Evolutionary conservation across 2,888 invertebrate genomes (phyloP), one percentile per base, ranked within the genome.

Genomic region (Eupithecia dodoneata): DNA sequence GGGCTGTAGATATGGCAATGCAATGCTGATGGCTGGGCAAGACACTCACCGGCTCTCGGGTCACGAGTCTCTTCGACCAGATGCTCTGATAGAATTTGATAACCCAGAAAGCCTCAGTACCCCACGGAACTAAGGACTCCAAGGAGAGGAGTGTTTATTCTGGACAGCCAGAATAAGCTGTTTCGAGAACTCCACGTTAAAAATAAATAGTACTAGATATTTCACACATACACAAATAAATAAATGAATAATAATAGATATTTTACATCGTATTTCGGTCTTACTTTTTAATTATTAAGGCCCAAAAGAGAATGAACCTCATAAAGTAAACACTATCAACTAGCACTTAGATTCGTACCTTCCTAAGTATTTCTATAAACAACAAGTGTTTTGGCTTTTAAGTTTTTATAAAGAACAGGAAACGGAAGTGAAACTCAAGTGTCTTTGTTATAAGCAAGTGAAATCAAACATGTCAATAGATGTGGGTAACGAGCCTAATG

Each of bases 351-450:
- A 10, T 63, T 63, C 30, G 45, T 44, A 18, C 18, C n/a, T 45
- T 45, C 45, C 10, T 63, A 63, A 63, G 63, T 63, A 63, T 30
- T 63, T 63, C 71, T 67, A 69, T 47, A 55, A 72, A 69, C 44
- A 77, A 71, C 42, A 73, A 66, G 47, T 49, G 70, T 45, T 70
- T 70, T 70, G 70, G 70, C 70, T 70, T 70, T 70, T 70, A 47
- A 70, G 30, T 45, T 70, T 70, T 70, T 70, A 70, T 70, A 70
- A 77, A 74, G 59, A 69, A 69, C 72, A 71, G 77, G 74, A 77
- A 74, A 67, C 65, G 67, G 67, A 73, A 73, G 49, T 41, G 73
- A 67, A 73, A 73, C 63, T 72, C 52, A 63, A 44, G 45, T 18
- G 45, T 18, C 47, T 71, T 55, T 71, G 52, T 71, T 41, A 71